Evolutionary conservation across 1,140 invertebrate species (phyloP), one percentile per base, ranked within the genome.

Genomic region (Lepidurus arcticus): DNA sequence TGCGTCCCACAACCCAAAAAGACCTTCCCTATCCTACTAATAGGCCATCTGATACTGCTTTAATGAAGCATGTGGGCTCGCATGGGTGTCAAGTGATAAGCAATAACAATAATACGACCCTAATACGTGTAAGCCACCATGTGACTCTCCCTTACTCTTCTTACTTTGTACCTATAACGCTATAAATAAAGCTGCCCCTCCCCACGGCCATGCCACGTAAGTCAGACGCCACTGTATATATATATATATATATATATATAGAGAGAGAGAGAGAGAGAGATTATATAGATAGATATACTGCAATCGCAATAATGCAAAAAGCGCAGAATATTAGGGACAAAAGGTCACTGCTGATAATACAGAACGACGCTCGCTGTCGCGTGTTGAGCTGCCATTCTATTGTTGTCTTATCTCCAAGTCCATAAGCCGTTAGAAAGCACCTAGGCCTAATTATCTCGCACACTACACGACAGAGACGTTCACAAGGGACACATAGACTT

Each of bases 301-400:
- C 53, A 65, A 65, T 65, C 53, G 53, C 53, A 65, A 65, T 65
- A 65, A 65, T 65, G 53, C 53, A 65, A 65, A 65, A 65, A 65
- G 53, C 53, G 53, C 53, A 65, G 53, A 65, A 65, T 65, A 16
- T 9, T 21, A 65, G 53, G 53, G 53, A 65, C 53, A 65, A 21
- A 65, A 65, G 53, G 53, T 47, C 53, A 7, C 4, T 65, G 53
- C 34, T 34, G 34, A 34, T 34, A 34, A 34, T 34, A 34, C 34
- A 34, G 8, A 16, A 16, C 53, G 13, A 10, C 16, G 53, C 53
- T 65, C 8, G 7, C 16, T 65, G 53, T 34, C 34, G 9, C 53
- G 53, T 65, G 53, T 65, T 65, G 1, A 65, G 53, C 16, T 65
- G 16, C 53, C 53, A 16, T 65, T 65, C 53, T 65, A 65, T 13